Evolutionary conservation across 2,797 vertebrate species (phyloP), one percentile per base, ranked within the genome.

Genomic region (Fundulus diaphanus): DNA sequence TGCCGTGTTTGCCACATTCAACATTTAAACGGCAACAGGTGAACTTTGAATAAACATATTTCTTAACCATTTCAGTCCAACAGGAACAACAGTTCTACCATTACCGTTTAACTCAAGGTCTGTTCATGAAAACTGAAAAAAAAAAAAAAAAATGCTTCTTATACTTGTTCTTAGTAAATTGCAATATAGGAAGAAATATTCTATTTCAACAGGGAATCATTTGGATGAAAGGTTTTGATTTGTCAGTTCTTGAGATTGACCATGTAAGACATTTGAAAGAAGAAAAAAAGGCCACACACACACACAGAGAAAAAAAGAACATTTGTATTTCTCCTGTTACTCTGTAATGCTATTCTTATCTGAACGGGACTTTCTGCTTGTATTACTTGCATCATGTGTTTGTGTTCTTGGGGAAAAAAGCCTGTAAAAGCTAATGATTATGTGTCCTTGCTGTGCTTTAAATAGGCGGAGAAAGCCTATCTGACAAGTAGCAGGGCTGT

Each of bases 401-500:
- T 79, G 75, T 74, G 72, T 44, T 42, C 12, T 42, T 1, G 42
- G 35, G 12, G 3, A n/a, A n/a, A 57, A 24, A n/a, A 15, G 2
- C 11, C 35, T 76, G 29, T 77, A 77, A 44, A 42, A 78, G 76
- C 78, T 84, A 84, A 85, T 87, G 81, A 87, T 82, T 83, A 70
- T 31, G 46, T 82, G 82, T 83, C 85, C 77, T 82, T 31, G 57
- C 73, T 77, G 69, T 59, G 31, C 77, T 76, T 71, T 66, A 78
- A 85, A 87, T 81, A 89, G 89, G 75, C 76, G 70, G 78, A 87
- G 80, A 86, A 86, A 90, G 73, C 48, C 79, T n/a, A n/a, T n/a
- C 71, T 73, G 31, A 79, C 74, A 78, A 81, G 76, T 76, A 78
- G 69, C 80, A 65, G 54, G 18, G 85, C 84, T 82, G 80, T 65